phyloP scores from a whole-genome alignment of 2,113 vertebrate species.

The Myanophis thanlyinensis region DNA sequence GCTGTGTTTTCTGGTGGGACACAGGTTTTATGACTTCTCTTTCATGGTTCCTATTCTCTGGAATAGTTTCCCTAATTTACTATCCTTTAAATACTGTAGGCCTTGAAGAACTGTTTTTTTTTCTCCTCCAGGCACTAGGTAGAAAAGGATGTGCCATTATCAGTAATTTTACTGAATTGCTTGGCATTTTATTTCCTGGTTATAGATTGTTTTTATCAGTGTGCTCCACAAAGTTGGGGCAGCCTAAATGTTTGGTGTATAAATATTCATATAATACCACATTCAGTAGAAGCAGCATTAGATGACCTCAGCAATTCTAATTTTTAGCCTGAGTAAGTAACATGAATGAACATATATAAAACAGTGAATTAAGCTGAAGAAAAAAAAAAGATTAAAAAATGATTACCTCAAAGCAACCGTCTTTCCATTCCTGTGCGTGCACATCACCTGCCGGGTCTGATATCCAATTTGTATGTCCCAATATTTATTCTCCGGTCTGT shows the following conservation, averaged over 20 bases:
- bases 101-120: background rate
- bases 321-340: background rate
- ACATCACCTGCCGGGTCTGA: conserved; percentile 87
- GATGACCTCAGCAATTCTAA: background rate
- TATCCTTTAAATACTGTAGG: background rate
- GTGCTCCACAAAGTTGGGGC: background rate
- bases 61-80: background rate
- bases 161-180: background rate
- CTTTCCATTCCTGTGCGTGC: conserved; percentile 88
- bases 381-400: background rate
- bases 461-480: conserved; percentile 97
- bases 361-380: background rate
- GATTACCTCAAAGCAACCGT: conserved; percentile 80
- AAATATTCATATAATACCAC: background rate
- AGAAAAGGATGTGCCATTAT: background rate
- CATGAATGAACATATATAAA: background rate
- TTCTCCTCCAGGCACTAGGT: background rate
- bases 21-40: background rate
- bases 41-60: background rate
- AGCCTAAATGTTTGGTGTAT: background rate
- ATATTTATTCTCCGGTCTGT: conserved; percentile 88
- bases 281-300: background rate
- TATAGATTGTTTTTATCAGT: background rate
- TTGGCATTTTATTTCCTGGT: background rate
- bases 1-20: background rate